Percentiles rank a stretch among this genome's conserved stretches.
Conservation (phyloP, 2,888 invertebrate genomes). For the Therioaphis trifolii region DNA sequence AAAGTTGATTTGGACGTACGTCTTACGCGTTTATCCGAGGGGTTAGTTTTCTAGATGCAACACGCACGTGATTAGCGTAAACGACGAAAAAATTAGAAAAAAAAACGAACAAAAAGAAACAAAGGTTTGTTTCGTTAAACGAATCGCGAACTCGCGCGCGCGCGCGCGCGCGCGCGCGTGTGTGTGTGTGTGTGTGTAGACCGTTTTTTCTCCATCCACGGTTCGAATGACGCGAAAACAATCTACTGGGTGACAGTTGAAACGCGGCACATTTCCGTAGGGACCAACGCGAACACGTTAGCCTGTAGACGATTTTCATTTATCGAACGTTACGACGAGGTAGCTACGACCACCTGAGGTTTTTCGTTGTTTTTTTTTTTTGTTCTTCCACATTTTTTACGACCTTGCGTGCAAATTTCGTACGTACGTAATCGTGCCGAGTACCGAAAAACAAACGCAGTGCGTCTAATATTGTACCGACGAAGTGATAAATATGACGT, state of each 20-base stretch:
- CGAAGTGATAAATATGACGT: not conserved
- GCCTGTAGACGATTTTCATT: slow-evolving; percentile 1
- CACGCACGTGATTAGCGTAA: slow-evolving; percentile 42
- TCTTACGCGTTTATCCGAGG: no score
- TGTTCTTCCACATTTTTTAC: not conserved
- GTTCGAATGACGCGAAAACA: slow-evolving; percentile 35
- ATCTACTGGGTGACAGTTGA: slow-evolving; percentile 40
- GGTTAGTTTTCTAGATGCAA: not conserved
- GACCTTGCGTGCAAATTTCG: not conserved
- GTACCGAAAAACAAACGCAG: not conserved
- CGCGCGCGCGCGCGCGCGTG: no score
- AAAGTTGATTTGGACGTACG: no score
- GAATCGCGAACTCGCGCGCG: not conserved
- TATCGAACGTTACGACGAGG: not conserved
- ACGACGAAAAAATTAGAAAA: no score
- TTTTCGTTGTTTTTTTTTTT: not conserved
- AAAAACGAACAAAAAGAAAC: not conserved
- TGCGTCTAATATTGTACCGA: not conserved
- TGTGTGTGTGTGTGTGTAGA: no score
- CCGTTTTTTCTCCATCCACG: not conserved
- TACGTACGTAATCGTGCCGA: not conserved
- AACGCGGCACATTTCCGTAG: slow-evolving; percentile 39
- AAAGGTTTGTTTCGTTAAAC: not conserved
- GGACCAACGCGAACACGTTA: not conserved
- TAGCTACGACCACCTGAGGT: not conserved